Percentiles rank a stretch among this genome's conserved stretches.
Conservation (phyloP, 2,797 vertebrate genomes). For the Bryconaethiops microstoma region DNA sequence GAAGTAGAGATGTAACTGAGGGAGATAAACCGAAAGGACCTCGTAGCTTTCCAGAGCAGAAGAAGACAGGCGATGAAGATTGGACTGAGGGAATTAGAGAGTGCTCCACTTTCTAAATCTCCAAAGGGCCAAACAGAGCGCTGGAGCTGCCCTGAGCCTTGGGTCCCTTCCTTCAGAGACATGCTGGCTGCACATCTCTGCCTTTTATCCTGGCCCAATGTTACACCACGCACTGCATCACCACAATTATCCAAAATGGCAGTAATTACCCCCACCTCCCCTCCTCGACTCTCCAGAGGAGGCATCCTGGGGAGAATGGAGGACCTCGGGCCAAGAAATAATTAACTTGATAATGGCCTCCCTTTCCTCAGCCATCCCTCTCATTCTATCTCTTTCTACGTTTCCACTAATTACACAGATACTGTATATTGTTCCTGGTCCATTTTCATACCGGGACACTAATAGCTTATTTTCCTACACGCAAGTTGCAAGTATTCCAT, state of each 20-base stretch:
- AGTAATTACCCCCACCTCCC: slow-evolving; percentile 62
- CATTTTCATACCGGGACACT: slow-evolving; percentile 37
- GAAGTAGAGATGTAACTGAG: neutral
- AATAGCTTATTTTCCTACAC: slow-evolving; percentile 44
- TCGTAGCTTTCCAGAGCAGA: neutral
- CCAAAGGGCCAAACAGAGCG: slow-evolving; percentile 29
- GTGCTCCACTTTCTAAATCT: slow-evolving; percentile 19
- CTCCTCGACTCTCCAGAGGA: slow-evolving; percentile 49
- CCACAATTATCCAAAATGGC: slow-evolving; percentile 64
- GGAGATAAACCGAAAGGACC: neutral
- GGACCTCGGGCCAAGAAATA: slow-evolving; percentile 70
- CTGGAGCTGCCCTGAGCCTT: slow-evolving; percentile 25
- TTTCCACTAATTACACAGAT: slow-evolving; percentile 57
- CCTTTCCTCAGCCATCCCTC: slow-evolving; percentile 56
- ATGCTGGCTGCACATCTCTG: slow-evolving; percentile 38
- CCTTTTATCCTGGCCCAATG: slow-evolving; percentile 54
- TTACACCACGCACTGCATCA: slow-evolving; percentile 52
- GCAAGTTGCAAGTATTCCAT: slow-evolving; percentile 21
- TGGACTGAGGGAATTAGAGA: slow-evolving; percentile 22
- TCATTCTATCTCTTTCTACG: slow-evolving; percentile 54
- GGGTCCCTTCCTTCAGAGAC: slow-evolving; percentile 7
- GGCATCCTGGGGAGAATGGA: slow-evolving; percentile 60
- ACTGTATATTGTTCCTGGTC: slow-evolving; percentile 44
- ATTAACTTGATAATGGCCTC: slow-evolving; percentile 74
- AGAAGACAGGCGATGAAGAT: slow-evolving; percentile 12